These are phyloP conservation scores for Malurus splendens DNA, from an alignment of 2,797 vertebrate species.

Conservation along the genomic window DNA sequence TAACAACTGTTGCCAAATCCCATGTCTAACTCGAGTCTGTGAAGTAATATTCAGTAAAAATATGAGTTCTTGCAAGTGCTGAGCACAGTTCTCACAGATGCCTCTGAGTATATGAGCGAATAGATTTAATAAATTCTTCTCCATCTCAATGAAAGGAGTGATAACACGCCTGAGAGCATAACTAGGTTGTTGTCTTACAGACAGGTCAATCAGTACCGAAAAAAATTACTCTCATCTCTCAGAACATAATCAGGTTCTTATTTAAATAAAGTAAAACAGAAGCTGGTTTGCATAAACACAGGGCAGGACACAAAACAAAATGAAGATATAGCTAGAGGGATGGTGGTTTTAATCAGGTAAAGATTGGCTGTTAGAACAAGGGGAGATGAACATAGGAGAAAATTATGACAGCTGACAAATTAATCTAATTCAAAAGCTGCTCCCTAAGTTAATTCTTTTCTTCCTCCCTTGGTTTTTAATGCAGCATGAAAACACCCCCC, in stretches of 20 bases:
- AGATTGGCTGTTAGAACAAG: background rate
- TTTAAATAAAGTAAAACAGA: background rate
- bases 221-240: background rate
- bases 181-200: background rate
- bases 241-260: background rate
- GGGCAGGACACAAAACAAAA: background rate
- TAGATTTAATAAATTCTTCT: background rate
- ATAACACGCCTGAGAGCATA: background rate
- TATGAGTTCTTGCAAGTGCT: background rate
- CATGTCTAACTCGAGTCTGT: background rate
- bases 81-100: background rate
- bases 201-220: background rate
- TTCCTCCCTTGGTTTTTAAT: background rate
- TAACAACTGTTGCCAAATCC: background rate
- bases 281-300: background rate
- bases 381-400: background rate
- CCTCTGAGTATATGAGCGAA: background rate
- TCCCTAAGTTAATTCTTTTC: background rate
- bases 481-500: background rate
- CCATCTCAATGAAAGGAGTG: background rate
- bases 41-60: background rate
- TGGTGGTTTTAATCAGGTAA: background rate
- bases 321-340: background rate
- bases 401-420: conserved; percentile 11
- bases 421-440: background rate